Evolutionary conservation across 2,113 vertebrate species (phyloP).

Genomic region (Stictonetta naevosa): DNA sequence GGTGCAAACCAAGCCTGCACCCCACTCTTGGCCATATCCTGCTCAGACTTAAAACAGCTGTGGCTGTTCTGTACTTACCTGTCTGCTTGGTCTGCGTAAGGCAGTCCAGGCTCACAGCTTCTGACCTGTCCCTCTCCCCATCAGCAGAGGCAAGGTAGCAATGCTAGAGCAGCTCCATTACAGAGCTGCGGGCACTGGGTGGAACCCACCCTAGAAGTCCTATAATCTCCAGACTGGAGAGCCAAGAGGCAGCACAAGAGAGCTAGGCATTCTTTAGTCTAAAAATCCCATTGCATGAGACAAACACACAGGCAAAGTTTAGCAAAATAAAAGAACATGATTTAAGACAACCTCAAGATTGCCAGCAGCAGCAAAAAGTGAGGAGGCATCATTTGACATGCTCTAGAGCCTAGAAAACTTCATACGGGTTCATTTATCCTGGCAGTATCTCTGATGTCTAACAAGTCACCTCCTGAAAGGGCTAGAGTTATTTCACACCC

Average conservation of each 20-base stretch:
- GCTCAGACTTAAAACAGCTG: not conserved
- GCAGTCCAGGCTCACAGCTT: not conserved
- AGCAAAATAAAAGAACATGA: not conserved
- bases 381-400: not conserved
- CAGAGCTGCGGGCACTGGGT: too few species aligned
- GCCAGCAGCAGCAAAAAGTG: not conserved
- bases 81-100: not conserved
- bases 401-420: not conserved
- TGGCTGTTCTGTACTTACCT: not conserved
- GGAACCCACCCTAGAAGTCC: not conserved
- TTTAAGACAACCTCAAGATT: not conserved
- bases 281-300: not conserved
- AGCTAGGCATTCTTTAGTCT: not conserved
- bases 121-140: not conserved
- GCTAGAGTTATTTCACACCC: not conserved
- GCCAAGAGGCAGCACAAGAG: not conserved
- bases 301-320: not conserved
- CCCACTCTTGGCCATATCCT: not conserved
- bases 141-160: not conserved
- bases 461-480: not conserved
- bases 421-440: not conserved
- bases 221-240: not conserved
- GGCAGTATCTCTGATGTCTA: not conserved
- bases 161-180: not conserved
- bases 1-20: not conserved